Evolutionary conservation across 2,113 vertebrate species (phyloP).

Genomic region (Psilopogon haemacephalus): DNA sequence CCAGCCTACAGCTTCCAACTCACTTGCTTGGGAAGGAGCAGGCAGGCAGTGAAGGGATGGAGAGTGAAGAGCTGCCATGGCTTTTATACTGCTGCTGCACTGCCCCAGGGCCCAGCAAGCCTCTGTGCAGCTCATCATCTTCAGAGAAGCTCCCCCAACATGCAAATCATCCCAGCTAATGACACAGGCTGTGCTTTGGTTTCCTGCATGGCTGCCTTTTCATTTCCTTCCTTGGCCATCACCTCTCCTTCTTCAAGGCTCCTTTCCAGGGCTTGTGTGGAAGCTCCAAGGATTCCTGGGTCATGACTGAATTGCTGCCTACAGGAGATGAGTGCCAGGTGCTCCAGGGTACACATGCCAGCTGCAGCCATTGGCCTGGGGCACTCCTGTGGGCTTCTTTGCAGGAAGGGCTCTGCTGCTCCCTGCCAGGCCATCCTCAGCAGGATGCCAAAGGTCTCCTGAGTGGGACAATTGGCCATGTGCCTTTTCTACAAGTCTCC

Average conservation of each 20-base stretch:
- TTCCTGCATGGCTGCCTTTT: background rate
- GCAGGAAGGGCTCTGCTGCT: background rate
- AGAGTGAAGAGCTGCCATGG: background rate
- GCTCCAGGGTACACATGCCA: background rate
- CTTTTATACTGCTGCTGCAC: background rate
- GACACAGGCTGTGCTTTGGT: background rate
- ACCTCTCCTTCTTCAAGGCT: background rate
- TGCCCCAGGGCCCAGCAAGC: background rate
- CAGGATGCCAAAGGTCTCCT: background rate
- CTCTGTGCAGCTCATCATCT: background rate
- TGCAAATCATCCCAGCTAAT: slow-evolving; percentile 2
- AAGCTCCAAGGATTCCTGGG: background rate
- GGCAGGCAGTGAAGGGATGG: background rate
- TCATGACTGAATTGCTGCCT: background rate
- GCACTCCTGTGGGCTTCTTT: background rate
- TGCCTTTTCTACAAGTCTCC: background rate
- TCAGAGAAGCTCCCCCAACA: background rate
- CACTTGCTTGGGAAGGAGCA: background rate
- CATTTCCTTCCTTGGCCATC: background rate
- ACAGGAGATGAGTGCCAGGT: background rate
- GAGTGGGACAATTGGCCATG: fast-evolving
- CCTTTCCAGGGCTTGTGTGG: background rate
- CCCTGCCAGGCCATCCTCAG: background rate
- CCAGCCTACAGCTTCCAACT: background rate
- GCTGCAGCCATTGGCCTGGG: background rate